A percentile compares a stretch with the other conserved stretches of the same genome.
These are phyloP conservation scores for Neosilurus mollespiculum DNA, from an alignment of 2,797 vertebrate genomes.

Conservation along the genomic window DNA sequence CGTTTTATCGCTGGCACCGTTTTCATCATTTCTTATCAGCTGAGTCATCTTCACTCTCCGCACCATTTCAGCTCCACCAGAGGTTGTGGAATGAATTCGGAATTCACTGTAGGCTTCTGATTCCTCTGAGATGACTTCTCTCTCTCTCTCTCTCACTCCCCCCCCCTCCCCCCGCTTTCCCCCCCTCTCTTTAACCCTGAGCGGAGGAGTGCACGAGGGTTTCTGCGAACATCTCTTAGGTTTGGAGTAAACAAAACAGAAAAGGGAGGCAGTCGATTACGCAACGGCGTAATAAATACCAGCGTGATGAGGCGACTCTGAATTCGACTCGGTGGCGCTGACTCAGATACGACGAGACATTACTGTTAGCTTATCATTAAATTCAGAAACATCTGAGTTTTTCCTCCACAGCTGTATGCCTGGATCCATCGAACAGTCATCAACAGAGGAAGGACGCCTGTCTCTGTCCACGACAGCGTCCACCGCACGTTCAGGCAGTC, in stretches of 20 bases:
- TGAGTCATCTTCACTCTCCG: constrained; percentile 58
- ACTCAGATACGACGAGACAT: background rate
- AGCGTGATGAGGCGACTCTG: constrained; percentile 20
- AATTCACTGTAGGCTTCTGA: constrained; percentile 56
- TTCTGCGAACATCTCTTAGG: constrained; percentile 36
- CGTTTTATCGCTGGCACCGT: constrained; percentile 57
- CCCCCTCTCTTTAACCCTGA: background rate
- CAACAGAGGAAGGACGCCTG: background rate
- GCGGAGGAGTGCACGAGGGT: background rate
- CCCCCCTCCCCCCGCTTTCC: background rate
- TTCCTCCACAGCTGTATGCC: background rate
- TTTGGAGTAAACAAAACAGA: background rate
- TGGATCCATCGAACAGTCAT: background rate
- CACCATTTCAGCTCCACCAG: constrained; percentile 41
- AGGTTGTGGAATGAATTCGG: constrained; percentile 66
- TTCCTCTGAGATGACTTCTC: constrained; percentile 45
- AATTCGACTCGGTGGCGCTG: constrained; percentile 19
- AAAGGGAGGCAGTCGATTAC: constrained; percentile 7
- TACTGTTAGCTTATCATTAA: background rate
- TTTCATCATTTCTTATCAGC: constrained; percentile 56
- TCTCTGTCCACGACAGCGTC: background rate
- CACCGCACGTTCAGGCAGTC: background rate
- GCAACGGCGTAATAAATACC: constrained; percentile 44
- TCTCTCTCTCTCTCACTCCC: constrained; percentile 7
- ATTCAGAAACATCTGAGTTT: background rate